Conservation (phyloP, 2,797 vertebrate species). For the Xiphophorus birchmanni region DNA sequence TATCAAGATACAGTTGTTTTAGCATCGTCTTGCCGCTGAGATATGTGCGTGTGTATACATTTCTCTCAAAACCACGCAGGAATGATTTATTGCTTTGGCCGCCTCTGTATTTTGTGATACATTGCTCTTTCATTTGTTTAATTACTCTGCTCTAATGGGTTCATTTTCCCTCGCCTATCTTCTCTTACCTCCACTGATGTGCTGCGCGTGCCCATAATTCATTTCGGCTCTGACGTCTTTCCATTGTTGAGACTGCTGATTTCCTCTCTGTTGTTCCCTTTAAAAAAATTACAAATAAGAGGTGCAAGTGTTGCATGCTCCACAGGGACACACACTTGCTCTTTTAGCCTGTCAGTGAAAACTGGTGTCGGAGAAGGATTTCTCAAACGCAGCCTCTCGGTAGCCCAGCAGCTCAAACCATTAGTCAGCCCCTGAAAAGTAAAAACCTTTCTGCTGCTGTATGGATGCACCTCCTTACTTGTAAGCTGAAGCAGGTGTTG, state of each 20-base stretch:
- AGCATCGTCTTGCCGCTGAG: slow-evolving; percentile 6
- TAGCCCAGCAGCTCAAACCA: slow-evolving; percentile 32
- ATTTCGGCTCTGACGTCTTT: slow-evolving; percentile 46
- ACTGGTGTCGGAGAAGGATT: slow-evolving; percentile 29
- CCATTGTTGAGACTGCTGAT: slow-evolving; percentile 36
- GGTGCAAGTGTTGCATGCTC: slow-evolving; percentile 51
- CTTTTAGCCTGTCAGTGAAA: slow-evolving; percentile 37
- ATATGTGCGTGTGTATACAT: not conserved
- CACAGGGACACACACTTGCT: slow-evolving; percentile 36
- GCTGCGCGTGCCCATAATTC: slow-evolving; percentile 44
- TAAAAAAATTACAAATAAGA: not conserved
- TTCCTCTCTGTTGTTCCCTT: slow-evolving; percentile 46
- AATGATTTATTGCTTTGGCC: slow-evolving; percentile 64
- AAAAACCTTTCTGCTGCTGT: slow-evolving; percentile 36
- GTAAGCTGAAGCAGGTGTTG: slow-evolving; percentile 34
- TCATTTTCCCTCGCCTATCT: slow-evolving; percentile 56
- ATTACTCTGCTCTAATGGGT: slow-evolving; percentile 66
- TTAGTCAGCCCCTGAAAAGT: slow-evolving; percentile 44
- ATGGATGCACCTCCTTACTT: slow-evolving; percentile 26
- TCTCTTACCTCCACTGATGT: slow-evolving; percentile 39
- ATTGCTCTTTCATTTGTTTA: slow-evolving; percentile 67
- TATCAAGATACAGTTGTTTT: slow-evolving; percentile 18
- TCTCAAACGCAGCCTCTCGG: slow-evolving; percentile 29
- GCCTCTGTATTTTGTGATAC: slow-evolving; percentile 39
- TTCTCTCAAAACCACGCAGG: slow-evolving; percentile 1